Base-by-base conservation (phyloP, 1,140 invertebrate genomes). In the Lasioglossum albipes region DNA sequence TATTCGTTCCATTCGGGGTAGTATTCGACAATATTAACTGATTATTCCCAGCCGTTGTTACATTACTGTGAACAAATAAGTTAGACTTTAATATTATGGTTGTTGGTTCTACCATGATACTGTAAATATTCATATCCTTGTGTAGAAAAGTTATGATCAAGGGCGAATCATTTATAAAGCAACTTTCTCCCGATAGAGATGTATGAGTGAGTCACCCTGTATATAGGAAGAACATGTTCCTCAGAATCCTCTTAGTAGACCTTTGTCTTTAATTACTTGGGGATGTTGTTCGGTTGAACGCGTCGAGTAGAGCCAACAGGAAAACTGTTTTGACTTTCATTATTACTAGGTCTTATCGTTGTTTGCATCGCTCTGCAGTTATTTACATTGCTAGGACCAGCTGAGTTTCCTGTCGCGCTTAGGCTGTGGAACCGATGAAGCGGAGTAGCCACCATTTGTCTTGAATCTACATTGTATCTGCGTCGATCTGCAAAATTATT, bases 351-450 rank as follows among this genome's bases (percentile, higher is more conserved):
- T 76, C 88, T 87, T 76, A 79, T 62, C 9, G 68, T 65, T 54
- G 87, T 69, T 83, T 85, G 75, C n/a, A 75, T 72, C 62, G 84
- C 57, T 84, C 81, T 86, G 69, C 71, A 83, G 36, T 66, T 79
- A 81, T 80, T 84, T 45, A 82, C 66, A 85, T 84, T 89, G 87
- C 87, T 90, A 70, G 88, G 86, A 66, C 86, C 88, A 64, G 87
- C 84, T 52, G 76, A 64, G 71, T 75, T 91, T 82, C 62, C 93
- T 74, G 93, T 93, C 85, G 94, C 94, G 89, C 95, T 95, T 59
- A 95, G 93, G 82, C 94, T 94, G 87, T 95, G 95, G 89, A 96
- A 95, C 73, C 95, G 93, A 90, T 95, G 95, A 83, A 96, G 95
- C 67, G 95, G 95, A 85, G 95, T 95, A 85, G 95, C 95, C 87